These are phyloP conservation scores for Orthosia gracilis DNA, from an alignment of 2,888 invertebrate genomes.

Conservation along the genomic window DNA sequence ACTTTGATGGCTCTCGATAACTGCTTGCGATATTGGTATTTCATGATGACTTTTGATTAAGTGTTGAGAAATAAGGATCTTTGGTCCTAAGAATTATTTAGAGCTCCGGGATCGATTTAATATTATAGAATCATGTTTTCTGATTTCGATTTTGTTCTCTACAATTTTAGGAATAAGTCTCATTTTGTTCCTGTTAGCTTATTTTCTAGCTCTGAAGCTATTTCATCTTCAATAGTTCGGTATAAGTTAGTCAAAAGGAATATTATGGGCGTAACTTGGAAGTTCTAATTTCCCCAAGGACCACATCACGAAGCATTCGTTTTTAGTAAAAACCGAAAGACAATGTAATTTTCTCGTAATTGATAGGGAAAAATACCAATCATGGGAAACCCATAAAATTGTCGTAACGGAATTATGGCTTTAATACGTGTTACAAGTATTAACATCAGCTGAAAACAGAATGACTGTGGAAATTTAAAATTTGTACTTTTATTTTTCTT, in stretches of 20 bases:
- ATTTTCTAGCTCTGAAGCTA: background rate
- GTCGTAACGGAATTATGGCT: background rate
- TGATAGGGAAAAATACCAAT: background rate
- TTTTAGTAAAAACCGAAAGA: background rate
- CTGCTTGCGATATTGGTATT: slow-evolving; percentile 44
- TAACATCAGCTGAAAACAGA: background rate
- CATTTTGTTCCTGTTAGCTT: too few species aligned
- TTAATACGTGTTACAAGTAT: background rate
- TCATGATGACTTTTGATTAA: slow-evolving; percentile 40
- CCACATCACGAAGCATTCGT: background rate
- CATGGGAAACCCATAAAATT: too few species aligned
- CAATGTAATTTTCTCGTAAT: background rate
- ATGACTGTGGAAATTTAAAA: background rate
- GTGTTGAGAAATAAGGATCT: slow-evolving; percentile 30
- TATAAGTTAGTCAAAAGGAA: background rate
- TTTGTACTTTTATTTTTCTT: background rate
- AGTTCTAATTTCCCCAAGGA: slow-evolving; percentile 2
- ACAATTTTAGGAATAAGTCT: background rate
- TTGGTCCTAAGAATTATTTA: background rate
- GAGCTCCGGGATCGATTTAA: background rate
- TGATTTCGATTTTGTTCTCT: background rate
- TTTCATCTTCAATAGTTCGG: background rate
- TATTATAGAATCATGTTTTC: background rate
- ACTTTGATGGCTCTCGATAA: slow-evolving; percentile 59
- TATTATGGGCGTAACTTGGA: background rate